Percentiles rank a stretch among this genome's conserved stretches.
phyloP scores from a whole-genome alignment of 2,797 vertebrate species.

The Sebastes hubbsi region DNA sequence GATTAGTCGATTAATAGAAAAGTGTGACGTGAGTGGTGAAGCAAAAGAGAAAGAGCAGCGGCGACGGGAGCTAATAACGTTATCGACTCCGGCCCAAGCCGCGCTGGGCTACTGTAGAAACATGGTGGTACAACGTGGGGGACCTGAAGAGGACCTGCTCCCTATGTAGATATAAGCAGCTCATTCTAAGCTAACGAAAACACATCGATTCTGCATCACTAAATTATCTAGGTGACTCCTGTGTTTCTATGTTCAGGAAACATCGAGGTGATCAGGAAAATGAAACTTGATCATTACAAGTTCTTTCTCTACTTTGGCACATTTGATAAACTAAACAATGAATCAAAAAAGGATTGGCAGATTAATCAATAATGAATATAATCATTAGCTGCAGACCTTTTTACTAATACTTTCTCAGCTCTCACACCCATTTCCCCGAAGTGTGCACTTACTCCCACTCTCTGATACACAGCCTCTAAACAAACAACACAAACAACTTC shows the following conservation, averaged over 20 bases:
- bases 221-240: neutral
- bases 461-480: neutral
- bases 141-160: too few species aligned
- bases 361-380: neutral
- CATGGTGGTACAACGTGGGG: too few species aligned
- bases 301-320: neutral
- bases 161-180: too few species aligned
- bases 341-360: neutral
- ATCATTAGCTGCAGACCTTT: neutral
- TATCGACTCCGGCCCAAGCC: too few species aligned
- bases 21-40: neutral
- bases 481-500: slow-evolving; percentile 11
- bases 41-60: too few species aligned
- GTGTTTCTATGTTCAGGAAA: neutral
- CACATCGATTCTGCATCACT: neutral
- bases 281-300: neutral
- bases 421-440: neutral
- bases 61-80: too few species aligned
- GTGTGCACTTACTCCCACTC: neutral
- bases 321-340: neutral
- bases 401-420: neutral
- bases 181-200: too few species aligned
- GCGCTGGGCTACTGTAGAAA: fast-evolving
- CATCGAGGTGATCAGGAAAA: neutral
- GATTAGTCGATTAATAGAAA: neutral